phyloP scores from a whole-genome alignment of 1,140 invertebrate genomes.

The Bombus superbus region DNA sequence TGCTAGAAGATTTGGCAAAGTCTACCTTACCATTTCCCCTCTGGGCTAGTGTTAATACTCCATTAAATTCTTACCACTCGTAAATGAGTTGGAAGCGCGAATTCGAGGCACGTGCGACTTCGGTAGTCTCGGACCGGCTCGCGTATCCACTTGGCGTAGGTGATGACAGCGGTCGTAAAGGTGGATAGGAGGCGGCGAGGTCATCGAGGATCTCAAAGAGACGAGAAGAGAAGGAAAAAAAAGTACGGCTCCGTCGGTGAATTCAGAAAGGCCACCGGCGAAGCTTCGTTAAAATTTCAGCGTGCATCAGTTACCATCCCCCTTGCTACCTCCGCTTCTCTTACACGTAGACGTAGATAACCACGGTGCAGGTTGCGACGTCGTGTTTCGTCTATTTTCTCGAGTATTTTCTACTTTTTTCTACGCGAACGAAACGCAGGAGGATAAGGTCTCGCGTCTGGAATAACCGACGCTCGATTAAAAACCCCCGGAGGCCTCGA shows the following conservation, averaged over 20 bases:
- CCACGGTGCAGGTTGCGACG: not conserved
- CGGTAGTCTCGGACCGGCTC: constrained; percentile 41
- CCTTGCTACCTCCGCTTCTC: not conserved
- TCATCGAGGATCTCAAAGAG: not conserved
- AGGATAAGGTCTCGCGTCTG: constrained; percentile 31
- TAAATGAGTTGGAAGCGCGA: constrained; percentile 63
- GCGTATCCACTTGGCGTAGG: constrained; percentile 1
- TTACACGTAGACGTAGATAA: not conserved
- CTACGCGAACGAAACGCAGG: not conserved
- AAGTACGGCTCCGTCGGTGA: constrained; percentile 24
- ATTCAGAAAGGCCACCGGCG: constrained; percentile 40
- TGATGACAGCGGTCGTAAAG: constrained; percentile 13
- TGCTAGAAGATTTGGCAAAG: constrained; percentile 3
- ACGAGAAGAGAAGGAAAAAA: not conserved
- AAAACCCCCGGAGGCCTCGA: constrained; percentile 12
- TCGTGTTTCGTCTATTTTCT: constrained; percentile 1
- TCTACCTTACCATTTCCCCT: not conserved
- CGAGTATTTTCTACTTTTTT: not conserved
- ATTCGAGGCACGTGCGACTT: constrained; percentile 61
- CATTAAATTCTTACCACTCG: constrained; percentile 69
- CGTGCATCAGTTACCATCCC: constrained; percentile 55
- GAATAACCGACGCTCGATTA: constrained; percentile 55
- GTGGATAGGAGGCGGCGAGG: not conserved
- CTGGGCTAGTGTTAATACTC: constrained; percentile 64
- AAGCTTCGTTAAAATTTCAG: constrained; percentile 64